Percentiles rank a stretch among this genome's conserved stretches.
phyloP scores from a whole-genome alignment of 2,797 vertebrate genomes.

The Mus spretus region DNA sequence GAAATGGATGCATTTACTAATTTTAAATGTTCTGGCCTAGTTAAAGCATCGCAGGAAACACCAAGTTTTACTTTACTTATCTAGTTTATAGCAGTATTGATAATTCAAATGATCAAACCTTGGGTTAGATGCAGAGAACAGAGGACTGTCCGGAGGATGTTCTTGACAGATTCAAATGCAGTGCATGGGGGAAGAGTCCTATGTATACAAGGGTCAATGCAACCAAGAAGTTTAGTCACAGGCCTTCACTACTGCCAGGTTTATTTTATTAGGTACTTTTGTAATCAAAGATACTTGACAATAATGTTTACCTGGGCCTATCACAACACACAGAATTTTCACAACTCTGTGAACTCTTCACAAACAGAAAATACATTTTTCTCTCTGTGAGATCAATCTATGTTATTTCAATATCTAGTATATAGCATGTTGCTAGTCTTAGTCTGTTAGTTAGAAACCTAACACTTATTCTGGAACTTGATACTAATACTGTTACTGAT shows the following conservation, averaged over 20 bases:
- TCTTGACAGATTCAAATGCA: background rate
- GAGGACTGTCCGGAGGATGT: background rate
- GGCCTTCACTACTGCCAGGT: fast-evolving
- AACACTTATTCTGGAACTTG: background rate
- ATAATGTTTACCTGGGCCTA: background rate
- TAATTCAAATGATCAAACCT: background rate
- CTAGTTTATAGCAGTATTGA: background rate
- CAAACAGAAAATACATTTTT: background rate
- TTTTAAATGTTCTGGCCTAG: background rate
- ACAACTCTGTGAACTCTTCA: background rate
- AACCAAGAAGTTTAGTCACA: background rate
- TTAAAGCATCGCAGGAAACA: background rate
- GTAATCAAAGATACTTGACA: background rate
- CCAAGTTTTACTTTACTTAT: background rate
- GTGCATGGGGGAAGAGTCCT: background rate
- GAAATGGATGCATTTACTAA: background rate
- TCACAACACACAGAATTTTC: background rate
- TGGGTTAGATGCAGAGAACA: fast-evolving
- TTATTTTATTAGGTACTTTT: background rate
- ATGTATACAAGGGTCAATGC: fast-evolving
- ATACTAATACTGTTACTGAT: background rate
- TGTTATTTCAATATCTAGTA: background rate
- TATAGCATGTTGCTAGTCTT: background rate
- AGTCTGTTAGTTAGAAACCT: background rate
- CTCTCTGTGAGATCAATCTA: background rate